Conservation (phyloP, 1,140 invertebrate species). For the Heliothis virescens region DNA sequence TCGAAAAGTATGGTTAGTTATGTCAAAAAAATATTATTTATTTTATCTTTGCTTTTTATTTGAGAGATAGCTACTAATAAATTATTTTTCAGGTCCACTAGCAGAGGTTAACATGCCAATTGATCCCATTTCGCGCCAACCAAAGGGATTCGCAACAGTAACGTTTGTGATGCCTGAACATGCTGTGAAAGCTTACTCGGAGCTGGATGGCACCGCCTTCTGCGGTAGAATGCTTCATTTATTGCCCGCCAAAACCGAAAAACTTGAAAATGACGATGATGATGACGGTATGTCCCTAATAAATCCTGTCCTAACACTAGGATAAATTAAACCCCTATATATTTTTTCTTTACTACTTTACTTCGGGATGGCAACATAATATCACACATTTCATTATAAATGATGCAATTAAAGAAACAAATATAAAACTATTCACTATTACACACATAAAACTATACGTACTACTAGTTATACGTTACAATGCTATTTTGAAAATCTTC, state of each 20-base stretch:
- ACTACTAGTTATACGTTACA: too few species aligned
- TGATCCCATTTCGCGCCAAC: conserved; percentile 93
- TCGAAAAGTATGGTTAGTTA: conserved; percentile 94
- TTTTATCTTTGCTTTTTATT: neutral
- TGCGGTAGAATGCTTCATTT: conserved; percentile 98
- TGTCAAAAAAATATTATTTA: neutral
- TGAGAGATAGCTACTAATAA: neutral
- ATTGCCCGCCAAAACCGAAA: conserved; percentile 93
- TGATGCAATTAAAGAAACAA: too few species aligned
- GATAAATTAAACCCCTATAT: too few species aligned
- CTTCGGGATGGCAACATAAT: too few species aligned
- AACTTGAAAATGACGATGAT: conserved; percentile 86
- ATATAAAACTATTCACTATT: too few species aligned
- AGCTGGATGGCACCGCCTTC: conserved; percentile 95
- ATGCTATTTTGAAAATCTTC: neutral
- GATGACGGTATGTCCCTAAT: conserved; percentile 77
- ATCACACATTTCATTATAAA: too few species aligned
- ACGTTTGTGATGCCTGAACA: conserved; percentile 98
- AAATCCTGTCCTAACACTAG: neutral
- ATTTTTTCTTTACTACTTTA: too few species aligned
- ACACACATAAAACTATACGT: too few species aligned
- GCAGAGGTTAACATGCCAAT: conserved; percentile 96
- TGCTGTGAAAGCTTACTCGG: conserved; percentile 95
- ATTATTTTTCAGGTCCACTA: conserved; percentile 89
- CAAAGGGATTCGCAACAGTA: conserved; percentile 97